Evolutionary conservation across 2,888 invertebrate genomes (phyloP).

Genomic region (Ophraella communa): DNA sequence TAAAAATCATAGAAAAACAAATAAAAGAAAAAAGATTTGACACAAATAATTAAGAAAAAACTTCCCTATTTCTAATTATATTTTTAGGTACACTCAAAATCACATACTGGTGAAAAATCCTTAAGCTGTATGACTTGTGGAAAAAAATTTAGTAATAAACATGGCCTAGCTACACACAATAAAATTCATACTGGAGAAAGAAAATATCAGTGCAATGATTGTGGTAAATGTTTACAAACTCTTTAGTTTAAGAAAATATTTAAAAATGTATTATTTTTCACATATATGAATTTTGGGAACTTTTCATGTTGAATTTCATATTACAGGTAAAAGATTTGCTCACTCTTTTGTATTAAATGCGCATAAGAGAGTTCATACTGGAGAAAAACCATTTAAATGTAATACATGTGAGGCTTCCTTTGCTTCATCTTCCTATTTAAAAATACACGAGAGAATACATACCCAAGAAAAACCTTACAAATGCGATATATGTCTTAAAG

Average conservation of each 20-base stretch:
- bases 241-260: no score
- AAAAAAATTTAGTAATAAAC: conserved; percentile 53
- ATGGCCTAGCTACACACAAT: conserved; percentile 52
- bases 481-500: conserved; percentile 48
- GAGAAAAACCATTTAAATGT: conserved; percentile 55
- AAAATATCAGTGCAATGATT: conserved; percentile 53
- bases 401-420: conserved; percentile 52
- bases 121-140: conserved; percentile 54
- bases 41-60: no score
- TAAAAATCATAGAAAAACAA: no score
- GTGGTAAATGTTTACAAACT: conserved; percentile 46
- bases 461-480: conserved; percentile 55
- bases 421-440: conserved; percentile 55
- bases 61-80: no score
- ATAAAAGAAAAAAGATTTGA: no score
- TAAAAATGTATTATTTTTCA: no score
- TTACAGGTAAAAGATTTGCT: conserved; percentile 53
- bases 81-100: conserved; percentile 51
- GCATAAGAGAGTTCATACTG: conserved; percentile 54
- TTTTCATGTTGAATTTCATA: no score
- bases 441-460: conserved; percentile 55
- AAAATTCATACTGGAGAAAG: conserved; percentile 56
- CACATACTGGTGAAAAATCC: conserved; percentile 55
- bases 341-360: conserved; percentile 55
- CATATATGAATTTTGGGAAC: no score